A percentile compares a stretch with the other conserved stretches of the same genome.
These are phyloP conservation scores for Dryobotodes eremita DNA, from an alignment of 2,888 invertebrate species.

Conservation along the genomic window DNA sequence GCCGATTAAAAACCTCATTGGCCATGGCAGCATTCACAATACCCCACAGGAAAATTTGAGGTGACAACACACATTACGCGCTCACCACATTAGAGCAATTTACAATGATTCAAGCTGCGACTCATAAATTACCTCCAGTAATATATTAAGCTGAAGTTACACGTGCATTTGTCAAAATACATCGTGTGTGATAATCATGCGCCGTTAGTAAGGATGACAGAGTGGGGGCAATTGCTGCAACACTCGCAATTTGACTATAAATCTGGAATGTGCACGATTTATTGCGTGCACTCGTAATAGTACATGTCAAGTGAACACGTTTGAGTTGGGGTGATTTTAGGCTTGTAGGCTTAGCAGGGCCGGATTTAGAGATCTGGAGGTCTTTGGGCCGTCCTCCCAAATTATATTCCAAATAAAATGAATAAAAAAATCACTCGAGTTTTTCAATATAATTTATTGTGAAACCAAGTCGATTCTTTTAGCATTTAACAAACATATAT, in stretches of 20 bases:
- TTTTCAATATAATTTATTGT: too few species aligned
- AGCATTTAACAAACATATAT: too few species aligned
- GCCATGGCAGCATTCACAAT: background rate
- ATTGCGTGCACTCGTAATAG: constrained; percentile 46
- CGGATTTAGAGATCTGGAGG: too few species aligned
- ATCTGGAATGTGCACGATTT: constrained; percentile 52
- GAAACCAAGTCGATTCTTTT: too few species aligned
- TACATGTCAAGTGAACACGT: constrained; percentile 9
- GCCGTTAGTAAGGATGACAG: constrained; percentile 45
- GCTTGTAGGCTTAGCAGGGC: too few species aligned
- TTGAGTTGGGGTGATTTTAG: constrained; percentile 5
- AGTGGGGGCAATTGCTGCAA: constrained; percentile 40
- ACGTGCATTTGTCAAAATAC: constrained; percentile 55
- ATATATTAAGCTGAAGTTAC: constrained; percentile 37
- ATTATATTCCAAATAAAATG: too few species aligned
- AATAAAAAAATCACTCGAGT: too few species aligned
- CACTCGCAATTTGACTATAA: constrained; percentile 41
- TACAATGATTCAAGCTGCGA: constrained; percentile 11
- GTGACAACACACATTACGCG: background rate
- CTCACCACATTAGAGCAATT: constrained; percentile 22
- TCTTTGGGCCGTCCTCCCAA: too few species aligned
- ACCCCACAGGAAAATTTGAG: constrained; percentile 4
- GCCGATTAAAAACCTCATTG: background rate
- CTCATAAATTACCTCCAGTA: constrained; percentile 39
- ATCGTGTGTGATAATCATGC: constrained; percentile 56